phyloP scores from a whole-genome alignment of 2,797 vertebrate species.

The Syngnathus acus region DNA sequence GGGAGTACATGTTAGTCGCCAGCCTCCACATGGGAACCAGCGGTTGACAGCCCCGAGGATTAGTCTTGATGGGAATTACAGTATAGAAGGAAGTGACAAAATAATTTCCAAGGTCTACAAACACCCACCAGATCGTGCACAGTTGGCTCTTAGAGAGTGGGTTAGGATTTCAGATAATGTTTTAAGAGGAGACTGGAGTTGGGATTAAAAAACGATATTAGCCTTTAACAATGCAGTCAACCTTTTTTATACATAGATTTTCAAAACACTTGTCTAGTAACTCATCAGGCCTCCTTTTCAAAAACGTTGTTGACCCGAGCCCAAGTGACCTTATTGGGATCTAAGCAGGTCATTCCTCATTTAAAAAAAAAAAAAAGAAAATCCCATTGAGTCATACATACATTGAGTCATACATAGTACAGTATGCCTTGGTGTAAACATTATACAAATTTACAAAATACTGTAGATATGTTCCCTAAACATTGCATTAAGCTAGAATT shows the following conservation, averaged over 20 bases:
- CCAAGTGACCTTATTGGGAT: constrained; percentile 28
- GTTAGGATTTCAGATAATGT: not conserved
- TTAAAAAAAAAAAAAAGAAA: constrained; percentile 16
- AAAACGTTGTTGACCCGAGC: constrained; percentile 42
- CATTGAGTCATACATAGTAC: not conserved
- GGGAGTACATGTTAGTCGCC: not conserved
- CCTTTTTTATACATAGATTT: constrained; percentile 3
- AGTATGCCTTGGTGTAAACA: constrained; percentile 11
- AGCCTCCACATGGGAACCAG: not conserved
- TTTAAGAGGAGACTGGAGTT: not conserved
- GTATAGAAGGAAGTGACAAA: not conserved
- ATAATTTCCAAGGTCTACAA: not conserved
- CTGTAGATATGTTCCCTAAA: no score
- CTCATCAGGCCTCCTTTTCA: constrained; percentile 26
- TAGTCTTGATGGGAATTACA: not conserved
- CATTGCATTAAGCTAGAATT: no score
- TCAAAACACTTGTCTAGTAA: constrained; percentile 7
- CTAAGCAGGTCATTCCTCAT: constrained; percentile 44
- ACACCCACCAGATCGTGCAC: not conserved
- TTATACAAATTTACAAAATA: no score
- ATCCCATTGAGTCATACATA: constrained; percentile 8
- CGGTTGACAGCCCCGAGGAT: not conserved
- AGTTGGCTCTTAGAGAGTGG: not conserved
- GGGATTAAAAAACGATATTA: not conserved
- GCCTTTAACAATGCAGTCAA: constrained; percentile 10